Conservation (phyloP, 92 coral and sea anemone species). For the Actinostola sp. region DNA sequence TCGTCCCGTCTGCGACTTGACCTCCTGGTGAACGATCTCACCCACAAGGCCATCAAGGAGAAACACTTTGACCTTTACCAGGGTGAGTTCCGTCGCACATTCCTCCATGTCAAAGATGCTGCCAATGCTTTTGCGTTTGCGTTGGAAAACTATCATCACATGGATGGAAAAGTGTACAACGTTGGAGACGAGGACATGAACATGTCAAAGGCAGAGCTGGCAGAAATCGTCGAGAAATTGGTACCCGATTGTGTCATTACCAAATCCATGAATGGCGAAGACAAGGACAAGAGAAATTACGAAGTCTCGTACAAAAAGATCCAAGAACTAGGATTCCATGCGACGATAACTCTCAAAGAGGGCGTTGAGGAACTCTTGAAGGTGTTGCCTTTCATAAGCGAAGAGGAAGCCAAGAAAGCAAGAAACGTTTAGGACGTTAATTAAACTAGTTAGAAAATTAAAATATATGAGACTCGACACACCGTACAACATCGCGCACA, state of each 20-base stretch:
- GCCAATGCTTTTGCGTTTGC: constrained; percentile 91
- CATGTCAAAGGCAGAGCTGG: constrained; percentile 86
- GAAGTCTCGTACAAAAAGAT: constrained; percentile 87
- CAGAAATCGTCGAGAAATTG: constrained; percentile 62
- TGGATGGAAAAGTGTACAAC: constrained; percentile 84
- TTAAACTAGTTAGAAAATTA: not conserved
- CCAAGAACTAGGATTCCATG: constrained; percentile 74
- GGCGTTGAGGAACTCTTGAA: constrained; percentile 82
- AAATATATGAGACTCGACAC: not conserved
- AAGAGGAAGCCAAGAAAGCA: constrained; percentile 75
- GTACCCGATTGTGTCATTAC: constrained; percentile 84
- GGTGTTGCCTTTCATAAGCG: constrained; percentile 76
- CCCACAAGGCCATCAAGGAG: constrained; percentile 82
- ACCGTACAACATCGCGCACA: not conserved
- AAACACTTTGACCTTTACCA: constrained; percentile 88
- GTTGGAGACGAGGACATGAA: constrained; percentile 95
- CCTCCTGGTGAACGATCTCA: constrained; percentile 86
- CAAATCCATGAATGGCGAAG: constrained; percentile 70
- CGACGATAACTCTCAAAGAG: constrained; percentile 71
- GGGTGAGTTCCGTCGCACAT: constrained; percentile 90
- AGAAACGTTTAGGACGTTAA: constrained; percentile 69
- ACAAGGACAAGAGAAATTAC: constrained; percentile 88
- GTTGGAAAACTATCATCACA: constrained; percentile 64
- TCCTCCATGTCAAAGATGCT: constrained; percentile 93
- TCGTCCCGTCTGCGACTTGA: constrained; percentile 89